Percentiles rank a stretch among this genome's conserved stretches.
Evolutionary conservation across 2,888 invertebrate species (phyloP).

Genomic region (Dexiosoma caninum): DNA sequence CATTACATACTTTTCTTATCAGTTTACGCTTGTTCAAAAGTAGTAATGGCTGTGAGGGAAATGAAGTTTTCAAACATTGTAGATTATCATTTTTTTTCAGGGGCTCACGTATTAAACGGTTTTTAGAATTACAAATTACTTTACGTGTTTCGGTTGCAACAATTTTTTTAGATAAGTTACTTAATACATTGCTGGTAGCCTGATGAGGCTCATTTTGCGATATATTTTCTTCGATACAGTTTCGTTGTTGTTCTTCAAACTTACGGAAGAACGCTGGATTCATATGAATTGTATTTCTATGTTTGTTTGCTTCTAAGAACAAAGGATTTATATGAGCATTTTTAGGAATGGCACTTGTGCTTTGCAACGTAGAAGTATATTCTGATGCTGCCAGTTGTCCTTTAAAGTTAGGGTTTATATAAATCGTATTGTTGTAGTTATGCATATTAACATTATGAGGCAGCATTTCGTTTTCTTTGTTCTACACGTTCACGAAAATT

Average conservation of each 20-base stretch:
- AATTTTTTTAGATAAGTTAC: neutral
- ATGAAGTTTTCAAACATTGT: neutral
- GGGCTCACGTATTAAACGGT: conserved; percentile 74
- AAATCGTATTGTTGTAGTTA: conserved; percentile 69
- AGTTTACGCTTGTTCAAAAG: conserved; percentile 74
- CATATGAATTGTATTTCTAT: conserved; percentile 72
- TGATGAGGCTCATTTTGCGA: neutral
- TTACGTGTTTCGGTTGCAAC: conserved; percentile 60
- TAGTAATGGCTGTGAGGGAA: conserved; percentile 67
- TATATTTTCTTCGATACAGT: neutral
- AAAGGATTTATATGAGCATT: conserved; percentile 69
- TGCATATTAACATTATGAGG: conserved; percentile 69
- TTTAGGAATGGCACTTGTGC: conserved; percentile 15
- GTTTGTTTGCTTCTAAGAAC: conserved; percentile 57
- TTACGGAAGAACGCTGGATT: conserved; percentile 75
- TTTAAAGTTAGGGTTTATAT: conserved; percentile 76
- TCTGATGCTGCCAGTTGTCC: conserved; percentile 44
- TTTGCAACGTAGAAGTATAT: neutral
- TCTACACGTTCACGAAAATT: neutral
- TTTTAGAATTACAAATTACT: conserved; percentile 75
- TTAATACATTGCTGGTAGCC: neutral
- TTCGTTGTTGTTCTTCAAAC: conserved; percentile 30
- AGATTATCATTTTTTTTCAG: conserved; percentile 4
- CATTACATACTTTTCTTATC: conserved; percentile 66
- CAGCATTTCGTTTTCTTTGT: conserved; percentile 68